These are phyloP conservation scores for Epinephelus awoara DNA, from an alignment of 2,797 vertebrate species.

Conservation along the genomic window DNA sequence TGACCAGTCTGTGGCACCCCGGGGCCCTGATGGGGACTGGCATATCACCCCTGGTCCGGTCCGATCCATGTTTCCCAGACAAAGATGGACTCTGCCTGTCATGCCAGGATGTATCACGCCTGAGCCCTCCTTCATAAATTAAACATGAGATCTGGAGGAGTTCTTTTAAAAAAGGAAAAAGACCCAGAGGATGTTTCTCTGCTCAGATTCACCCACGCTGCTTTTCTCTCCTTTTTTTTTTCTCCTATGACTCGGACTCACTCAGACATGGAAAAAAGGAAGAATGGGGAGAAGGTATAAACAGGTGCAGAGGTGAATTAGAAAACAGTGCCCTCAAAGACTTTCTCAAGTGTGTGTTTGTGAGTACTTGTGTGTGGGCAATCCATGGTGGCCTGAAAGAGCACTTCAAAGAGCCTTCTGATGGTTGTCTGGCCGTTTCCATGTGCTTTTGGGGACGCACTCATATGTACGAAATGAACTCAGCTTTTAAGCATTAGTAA, in stretches of 20 bases:
- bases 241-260: slow-evolving; percentile 80
- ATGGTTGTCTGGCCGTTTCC: slow-evolving; percentile 73
- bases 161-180: slow-evolving; percentile 87
- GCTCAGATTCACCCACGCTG: slow-evolving; percentile 88
- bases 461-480: slow-evolving; percentile 63
- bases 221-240: slow-evolving; percentile 72
- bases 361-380: slow-evolving; percentile 72
- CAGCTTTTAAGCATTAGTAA: slow-evolving; percentile 71
- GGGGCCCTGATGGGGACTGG: slow-evolving; percentile 66
- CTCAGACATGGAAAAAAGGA: slow-evolving; percentile 81
- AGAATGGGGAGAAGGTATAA: slow-evolving; percentile 77
- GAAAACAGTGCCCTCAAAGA: slow-evolving; percentile 83
- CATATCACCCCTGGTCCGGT: slow-evolving; percentile 79
- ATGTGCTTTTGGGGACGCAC: slow-evolving; percentile 66
- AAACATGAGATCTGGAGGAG: slow-evolving; percentile 89
- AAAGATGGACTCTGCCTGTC: slow-evolving; percentile 86
- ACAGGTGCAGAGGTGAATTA: slow-evolving; percentile 86
- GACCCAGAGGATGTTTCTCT: slow-evolving; percentile 88
- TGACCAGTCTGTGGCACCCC: slow-evolving; percentile 78
- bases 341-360: slow-evolving; percentile 78
- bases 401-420: slow-evolving; percentile 77
- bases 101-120: slow-evolving; percentile 86
- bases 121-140: slow-evolving; percentile 86
- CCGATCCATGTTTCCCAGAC: slow-evolving; percentile 80
- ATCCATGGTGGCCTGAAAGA: slow-evolving; percentile 76